phyloP scores from a whole-genome alignment of 1,140 invertebrate species.

The Euura lappo region DNA sequence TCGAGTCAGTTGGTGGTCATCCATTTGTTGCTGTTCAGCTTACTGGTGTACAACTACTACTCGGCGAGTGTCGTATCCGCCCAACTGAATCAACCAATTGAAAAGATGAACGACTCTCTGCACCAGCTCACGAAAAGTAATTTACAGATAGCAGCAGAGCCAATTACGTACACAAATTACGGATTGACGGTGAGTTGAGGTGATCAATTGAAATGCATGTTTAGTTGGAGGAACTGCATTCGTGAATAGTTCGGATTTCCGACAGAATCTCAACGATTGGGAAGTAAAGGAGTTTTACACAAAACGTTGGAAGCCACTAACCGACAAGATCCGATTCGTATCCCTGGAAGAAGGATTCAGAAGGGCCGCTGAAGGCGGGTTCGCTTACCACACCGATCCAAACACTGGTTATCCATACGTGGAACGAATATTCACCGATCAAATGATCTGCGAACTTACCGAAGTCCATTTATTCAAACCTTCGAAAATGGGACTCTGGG shows the following conservation, averaged over 20 bases:
- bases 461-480: slow-evolving; percentile 41
- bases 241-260: neutral
- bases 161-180: slow-evolving; percentile 43
- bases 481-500: slow-evolving; percentile 33
- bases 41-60: slow-evolving; percentile 51
- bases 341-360: slow-evolving; percentile 36
- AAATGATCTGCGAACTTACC: slow-evolving; percentile 37
- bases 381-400: slow-evolving; percentile 40
- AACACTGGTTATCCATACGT: slow-evolving; percentile 40
- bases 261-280: slow-evolving; percentile 21
- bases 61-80: slow-evolving; percentile 49
- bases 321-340: slow-evolving; percentile 33
- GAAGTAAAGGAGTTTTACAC: slow-evolving; percentile 39
- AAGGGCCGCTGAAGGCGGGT: slow-evolving; percentile 30
- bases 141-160: slow-evolving; percentile 43
- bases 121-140: slow-evolving; percentile 39
- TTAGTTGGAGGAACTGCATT: no score
- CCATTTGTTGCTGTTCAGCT: slow-evolving; percentile 40
- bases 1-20: slow-evolving; percentile 39
- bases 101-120: slow-evolving; percentile 52
- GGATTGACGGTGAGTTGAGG: neutral
- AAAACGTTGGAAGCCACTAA: slow-evolving; percentile 37
- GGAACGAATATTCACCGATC: slow-evolving; percentile 31
- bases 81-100: slow-evolving; percentile 44
- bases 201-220: no score